Conservation (phyloP, 2,797 vertebrate genomes). For the Sebastolobus alascanus region DNA sequence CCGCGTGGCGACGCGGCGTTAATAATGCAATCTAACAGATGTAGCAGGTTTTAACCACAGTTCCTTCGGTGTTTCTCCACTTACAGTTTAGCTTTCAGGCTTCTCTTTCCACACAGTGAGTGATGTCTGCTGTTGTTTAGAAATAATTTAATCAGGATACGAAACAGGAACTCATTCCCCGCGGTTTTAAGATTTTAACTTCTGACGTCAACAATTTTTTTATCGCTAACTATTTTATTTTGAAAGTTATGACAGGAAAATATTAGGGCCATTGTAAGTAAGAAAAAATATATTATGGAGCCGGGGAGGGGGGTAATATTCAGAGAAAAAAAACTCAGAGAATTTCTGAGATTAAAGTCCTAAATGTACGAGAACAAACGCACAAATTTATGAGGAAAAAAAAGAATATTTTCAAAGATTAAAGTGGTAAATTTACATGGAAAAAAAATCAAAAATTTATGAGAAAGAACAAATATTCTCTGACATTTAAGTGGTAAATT, state of each 20-base stretch:
- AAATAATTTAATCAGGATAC: neutral
- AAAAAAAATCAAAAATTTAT: too few species aligned
- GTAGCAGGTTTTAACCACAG: constrained; percentile 64
- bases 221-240: constrained; percentile 16
- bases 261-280: neutral
- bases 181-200: neutral
- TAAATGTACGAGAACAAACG: neutral
- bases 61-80: neutral
- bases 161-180: constrained; percentile 15
- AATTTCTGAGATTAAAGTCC: too few species aligned
- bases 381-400: too few species aligned
- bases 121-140: neutral
- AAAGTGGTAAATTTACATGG: neutral
- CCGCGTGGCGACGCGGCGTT: neutral
- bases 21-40: constrained; percentile 62
- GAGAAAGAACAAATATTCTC: too few species aligned
- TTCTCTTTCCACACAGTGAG: neutral
- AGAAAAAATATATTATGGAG: neutral
- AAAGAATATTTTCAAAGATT: neutral
- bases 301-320: too few species aligned
- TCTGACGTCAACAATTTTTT: neutral
- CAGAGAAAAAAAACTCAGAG: too few species aligned
- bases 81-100: neutral
- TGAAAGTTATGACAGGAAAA: constrained; percentile 18
- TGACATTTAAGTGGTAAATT: neutral